Evolutionary conservation across 1,140 invertebrate species (phyloP).

Genomic region (Zophobas morio): DNA sequence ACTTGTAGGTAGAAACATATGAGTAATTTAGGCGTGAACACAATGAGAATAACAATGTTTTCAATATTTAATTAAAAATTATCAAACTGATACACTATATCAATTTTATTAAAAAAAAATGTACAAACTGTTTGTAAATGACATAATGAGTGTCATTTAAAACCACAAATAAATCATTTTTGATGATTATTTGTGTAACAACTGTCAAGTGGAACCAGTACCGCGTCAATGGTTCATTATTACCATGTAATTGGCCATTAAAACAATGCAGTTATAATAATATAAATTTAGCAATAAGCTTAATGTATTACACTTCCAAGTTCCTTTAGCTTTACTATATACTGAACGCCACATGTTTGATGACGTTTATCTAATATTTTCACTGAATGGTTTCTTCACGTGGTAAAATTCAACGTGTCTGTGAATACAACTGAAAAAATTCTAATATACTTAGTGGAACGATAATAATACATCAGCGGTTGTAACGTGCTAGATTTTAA

Average conservation of each 20-base stretch:
- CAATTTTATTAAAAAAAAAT: too few relatives aligned
- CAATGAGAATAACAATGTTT: too few relatives aligned
- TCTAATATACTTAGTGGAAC: too few relatives aligned
- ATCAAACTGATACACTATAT: too few relatives aligned
- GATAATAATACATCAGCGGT: too few relatives aligned
- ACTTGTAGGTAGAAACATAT: too few relatives aligned
- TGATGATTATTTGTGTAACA: constrained; percentile 34
- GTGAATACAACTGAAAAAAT: too few relatives aligned
- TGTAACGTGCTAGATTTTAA: constrained; percentile 16
- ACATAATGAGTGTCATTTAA: too few relatives aligned
- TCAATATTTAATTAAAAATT: too few relatives aligned
- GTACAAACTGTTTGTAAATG: too few relatives aligned
- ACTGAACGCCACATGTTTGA: background rate
- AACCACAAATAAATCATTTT: background rate
- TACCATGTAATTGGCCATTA: constrained; percentile 43
- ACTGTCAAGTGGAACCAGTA: constrained; percentile 34
- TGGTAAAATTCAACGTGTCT: background rate
- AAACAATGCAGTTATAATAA: constrained; percentile 41
- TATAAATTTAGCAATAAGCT: constrained; percentile 3
- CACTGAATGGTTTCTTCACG: background rate
- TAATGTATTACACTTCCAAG: background rate
- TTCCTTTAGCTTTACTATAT: constrained; percentile 9
- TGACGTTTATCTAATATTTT: background rate
- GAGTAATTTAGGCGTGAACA: too few relatives aligned
- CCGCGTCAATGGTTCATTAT: constrained; percentile 41